A percentile compares a stretch with the other conserved stretches of the same genome.
These are phyloP conservation scores for Gopherus evgoodei DNA, from an alignment of 2,113 vertebrate species.

Conservation along the genomic window DNA sequence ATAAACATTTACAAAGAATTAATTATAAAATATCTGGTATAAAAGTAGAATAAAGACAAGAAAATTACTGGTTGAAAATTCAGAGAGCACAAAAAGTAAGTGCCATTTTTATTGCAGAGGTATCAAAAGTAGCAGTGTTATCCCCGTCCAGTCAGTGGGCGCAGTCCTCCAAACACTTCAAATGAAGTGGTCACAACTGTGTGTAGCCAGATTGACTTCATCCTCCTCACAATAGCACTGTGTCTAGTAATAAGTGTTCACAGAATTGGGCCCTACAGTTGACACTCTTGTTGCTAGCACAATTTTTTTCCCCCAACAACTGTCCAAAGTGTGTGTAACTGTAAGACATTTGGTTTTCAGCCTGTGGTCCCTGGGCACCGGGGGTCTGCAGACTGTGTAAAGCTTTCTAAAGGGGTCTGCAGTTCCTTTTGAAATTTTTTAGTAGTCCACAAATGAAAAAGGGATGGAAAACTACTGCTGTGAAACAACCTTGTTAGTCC, in stretches of 20 bases:
- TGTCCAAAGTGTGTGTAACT: neutral
- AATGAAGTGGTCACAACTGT: constrained; percentile 11
- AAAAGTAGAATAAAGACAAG: constrained; percentile 61
- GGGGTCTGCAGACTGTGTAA: no score
- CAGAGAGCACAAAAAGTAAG: constrained; percentile 8
- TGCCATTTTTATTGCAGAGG: neutral
- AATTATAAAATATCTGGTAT: constrained; percentile 68
- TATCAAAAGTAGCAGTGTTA: neutral
- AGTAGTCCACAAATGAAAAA: no score
- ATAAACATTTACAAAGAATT: constrained; percentile 65
- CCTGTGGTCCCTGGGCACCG: no score
- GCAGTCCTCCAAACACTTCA: constrained; percentile 19
- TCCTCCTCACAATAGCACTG: neutral
- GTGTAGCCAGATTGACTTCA: neutral
- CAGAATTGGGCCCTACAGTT: neutral
- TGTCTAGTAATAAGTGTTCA: neutral
- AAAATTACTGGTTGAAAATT: constrained; percentile 52
- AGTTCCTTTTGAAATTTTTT: no score
- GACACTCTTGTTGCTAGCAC: neutral
- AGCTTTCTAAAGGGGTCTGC: no score
- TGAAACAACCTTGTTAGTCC: neutral
- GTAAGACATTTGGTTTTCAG: neutral
- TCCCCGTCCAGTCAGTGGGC: neutral
- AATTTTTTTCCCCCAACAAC: neutral
- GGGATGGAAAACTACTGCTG: no score